phyloP scores from a whole-genome alignment of 2,888 invertebrate genomes.

The Macropis europaea region DNA sequence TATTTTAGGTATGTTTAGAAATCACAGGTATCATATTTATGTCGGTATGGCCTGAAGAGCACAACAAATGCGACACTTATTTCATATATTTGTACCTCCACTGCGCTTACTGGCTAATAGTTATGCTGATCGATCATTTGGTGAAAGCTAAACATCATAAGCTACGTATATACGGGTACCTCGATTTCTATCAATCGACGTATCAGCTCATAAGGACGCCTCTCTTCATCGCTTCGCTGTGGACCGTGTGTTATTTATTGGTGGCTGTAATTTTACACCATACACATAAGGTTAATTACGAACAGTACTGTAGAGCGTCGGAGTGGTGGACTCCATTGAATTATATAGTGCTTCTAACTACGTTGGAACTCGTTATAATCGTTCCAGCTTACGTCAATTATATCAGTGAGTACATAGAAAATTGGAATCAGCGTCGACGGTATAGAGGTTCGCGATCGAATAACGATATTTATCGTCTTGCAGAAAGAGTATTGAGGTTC shows the following conservation, averaged over 20 bases:
- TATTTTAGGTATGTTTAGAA: conserved; percentile 72
- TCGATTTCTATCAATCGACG: conserved; percentile 85
- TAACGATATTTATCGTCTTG: conserved; percentile 55
- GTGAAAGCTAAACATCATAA: conserved; percentile 83
- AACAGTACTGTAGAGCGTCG: conserved; percentile 80
- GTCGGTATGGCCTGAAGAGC: conserved; percentile 74
- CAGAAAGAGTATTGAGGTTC: conserved; percentile 83
- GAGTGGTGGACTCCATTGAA: conserved; percentile 77
- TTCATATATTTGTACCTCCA: conserved; percentile 77
- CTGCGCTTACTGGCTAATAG: conserved; percentile 73
- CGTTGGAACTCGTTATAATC: conserved; percentile 80
- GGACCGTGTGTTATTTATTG: conserved; percentile 75
- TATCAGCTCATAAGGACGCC: conserved; percentile 83
- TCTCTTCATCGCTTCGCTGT: conserved; percentile 84
- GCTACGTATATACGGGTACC: conserved; percentile 84
- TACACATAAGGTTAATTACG: conserved; percentile 74
- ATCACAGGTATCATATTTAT: conserved; percentile 75
- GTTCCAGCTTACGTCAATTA: conserved; percentile 81
- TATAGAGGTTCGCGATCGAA: neutral
- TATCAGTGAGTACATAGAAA: conserved; percentile 81
- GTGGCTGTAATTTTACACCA: conserved; percentile 76
- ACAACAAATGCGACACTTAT: conserved; percentile 76
- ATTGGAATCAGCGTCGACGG: neutral
- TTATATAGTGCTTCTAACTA: conserved; percentile 80
- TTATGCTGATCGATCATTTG: conserved; percentile 80